These are phyloP conservation scores for Tenthredo amoena DNA, from an alignment of 2,888 invertebrate species.

Conservation along the genomic window DNA sequence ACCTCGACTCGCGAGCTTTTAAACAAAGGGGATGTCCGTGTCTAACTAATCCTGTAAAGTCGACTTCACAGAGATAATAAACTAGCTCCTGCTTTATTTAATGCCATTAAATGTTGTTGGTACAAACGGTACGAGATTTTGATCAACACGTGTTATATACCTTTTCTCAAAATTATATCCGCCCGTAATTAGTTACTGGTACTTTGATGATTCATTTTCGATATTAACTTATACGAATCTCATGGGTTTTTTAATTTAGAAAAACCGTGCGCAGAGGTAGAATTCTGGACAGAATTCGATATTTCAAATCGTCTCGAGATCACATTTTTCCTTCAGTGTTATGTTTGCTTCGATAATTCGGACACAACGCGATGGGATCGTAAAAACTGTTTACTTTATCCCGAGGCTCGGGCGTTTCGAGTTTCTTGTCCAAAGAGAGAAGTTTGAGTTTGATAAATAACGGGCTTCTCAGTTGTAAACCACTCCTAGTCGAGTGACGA, in stretches of 20 bases:
- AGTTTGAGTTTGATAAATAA: constrained; percentile 23
- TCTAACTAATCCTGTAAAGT: constrained; percentile 35
- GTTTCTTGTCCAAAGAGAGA: not conserved
- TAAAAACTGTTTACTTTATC: constrained; percentile 21
- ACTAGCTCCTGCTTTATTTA: constrained; percentile 17
- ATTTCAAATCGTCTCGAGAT: not conserved
- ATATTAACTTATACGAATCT: not conserved
- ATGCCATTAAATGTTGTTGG: constrained; percentile 18
- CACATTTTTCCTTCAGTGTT: not conserved
- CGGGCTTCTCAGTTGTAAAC: not conserved
- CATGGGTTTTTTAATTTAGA: not conserved
- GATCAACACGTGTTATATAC: not conserved
- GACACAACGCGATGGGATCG: not conserved
- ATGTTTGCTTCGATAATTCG: not conserved
- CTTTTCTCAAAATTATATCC: not conserved
- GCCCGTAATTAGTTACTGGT: not conserved
- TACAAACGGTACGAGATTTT: constrained; percentile 8
- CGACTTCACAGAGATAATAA: constrained; percentile 16
- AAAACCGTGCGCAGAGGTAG: not conserved
- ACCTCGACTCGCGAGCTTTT: not conserved
- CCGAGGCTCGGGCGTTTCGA: not conserved
- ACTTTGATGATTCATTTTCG: not conserved
- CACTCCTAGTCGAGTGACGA: constrained; percentile 7
- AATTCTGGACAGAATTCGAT: not conserved
- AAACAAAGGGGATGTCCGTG: constrained; percentile 31